These are phyloP conservation scores for Synanthedon tipuliformis DNA, from an alignment of 2,888 invertebrate species.

Conservation along the genomic window DNA sequence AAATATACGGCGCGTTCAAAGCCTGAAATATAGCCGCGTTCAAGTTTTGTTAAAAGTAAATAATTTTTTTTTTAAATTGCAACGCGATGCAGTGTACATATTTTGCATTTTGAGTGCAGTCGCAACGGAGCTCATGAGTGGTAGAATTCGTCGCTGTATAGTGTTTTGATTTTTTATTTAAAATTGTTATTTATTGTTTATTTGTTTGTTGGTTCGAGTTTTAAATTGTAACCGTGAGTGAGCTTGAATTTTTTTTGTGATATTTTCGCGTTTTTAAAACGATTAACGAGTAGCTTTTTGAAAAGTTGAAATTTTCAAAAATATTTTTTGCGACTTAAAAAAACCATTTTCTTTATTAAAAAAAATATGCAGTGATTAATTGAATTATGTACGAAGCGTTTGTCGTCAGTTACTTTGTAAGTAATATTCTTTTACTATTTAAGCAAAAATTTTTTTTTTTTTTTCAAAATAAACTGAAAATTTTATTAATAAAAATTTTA, in stretches of 20 bases:
- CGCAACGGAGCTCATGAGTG: constrained; percentile 54
- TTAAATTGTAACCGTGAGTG: constrained; percentile 29
- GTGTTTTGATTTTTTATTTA: constrained; percentile 33
- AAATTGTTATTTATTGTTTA: constrained; percentile 18
- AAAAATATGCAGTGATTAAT: not conserved
- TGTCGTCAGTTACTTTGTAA: constrained; percentile 1
- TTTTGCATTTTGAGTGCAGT: constrained; percentile 61
- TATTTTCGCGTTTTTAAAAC: constrained; percentile 10
- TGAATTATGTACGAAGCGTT: not conserved
- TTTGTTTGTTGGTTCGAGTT: constrained; percentile 26
- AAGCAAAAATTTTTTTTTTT: constrained; percentile 8
- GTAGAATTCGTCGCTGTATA: constrained; percentile 53
- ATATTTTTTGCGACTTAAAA: not conserved
- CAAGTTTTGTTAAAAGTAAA: not conserved
- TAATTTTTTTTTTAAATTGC: constrained; percentile 30
- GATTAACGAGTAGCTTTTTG: not conserved
- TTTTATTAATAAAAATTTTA: too few relatives aligned
- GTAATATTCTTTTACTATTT: constrained; percentile 2
- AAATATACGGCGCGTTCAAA: not conserved
- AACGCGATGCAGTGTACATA: constrained; percentile 59
- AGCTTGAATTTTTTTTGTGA: constrained; percentile 20
- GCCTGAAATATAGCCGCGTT: not conserved
- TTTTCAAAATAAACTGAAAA: constrained; percentile 5
- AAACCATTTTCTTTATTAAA: not conserved
- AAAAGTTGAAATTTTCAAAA: too few relatives aligned